A percentile compares a stretch with the other conserved stretches of the same genome.
These are phyloP conservation scores for Eulemur coronatus DNA, from an alignment of 2,797 vertebrate species.

Conservation along the genomic window DNA sequence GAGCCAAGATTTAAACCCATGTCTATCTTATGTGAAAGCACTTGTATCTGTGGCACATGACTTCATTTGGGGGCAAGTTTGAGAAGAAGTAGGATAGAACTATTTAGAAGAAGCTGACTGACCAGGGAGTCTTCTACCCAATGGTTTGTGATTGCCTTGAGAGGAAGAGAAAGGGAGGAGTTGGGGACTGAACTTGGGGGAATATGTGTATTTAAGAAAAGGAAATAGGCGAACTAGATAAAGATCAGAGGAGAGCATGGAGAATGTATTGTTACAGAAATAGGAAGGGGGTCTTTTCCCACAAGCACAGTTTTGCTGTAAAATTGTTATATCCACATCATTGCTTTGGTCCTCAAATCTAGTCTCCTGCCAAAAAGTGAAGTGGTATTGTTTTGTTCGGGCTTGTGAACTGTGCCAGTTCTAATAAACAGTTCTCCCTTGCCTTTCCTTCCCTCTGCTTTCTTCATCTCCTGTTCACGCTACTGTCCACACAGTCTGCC, in stretches of 20 bases:
- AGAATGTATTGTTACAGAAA: background rate
- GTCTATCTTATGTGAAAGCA: background rate
- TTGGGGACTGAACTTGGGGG: background rate
- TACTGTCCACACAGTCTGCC: background rate
- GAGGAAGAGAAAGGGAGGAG: background rate
- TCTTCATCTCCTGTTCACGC: conserved; percentile 12
- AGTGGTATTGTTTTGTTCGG: background rate
- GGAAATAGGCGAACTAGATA: background rate
- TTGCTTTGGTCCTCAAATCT: conserved; percentile 14
- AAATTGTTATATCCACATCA: background rate
- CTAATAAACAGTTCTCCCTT: background rate
- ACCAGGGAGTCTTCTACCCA: background rate
- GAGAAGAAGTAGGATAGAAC: background rate
- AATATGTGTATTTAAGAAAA: conserved; percentile 24
- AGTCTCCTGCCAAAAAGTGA: background rate
- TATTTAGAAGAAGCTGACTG: conserved; percentile 3
- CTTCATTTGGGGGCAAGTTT: conserved; percentile 10
- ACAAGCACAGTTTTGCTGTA: background rate
- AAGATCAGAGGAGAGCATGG: background rate
- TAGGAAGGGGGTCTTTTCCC: background rate
- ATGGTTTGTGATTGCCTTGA: background rate
- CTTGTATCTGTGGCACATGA: background rate
- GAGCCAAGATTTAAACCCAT: background rate
- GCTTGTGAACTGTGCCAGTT: background rate
- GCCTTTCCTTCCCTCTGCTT: background rate